Evolutionary conservation across 2,113 vertebrate genomes (phyloP).

Genomic region (Cephalopholis sonnerati): DNA sequence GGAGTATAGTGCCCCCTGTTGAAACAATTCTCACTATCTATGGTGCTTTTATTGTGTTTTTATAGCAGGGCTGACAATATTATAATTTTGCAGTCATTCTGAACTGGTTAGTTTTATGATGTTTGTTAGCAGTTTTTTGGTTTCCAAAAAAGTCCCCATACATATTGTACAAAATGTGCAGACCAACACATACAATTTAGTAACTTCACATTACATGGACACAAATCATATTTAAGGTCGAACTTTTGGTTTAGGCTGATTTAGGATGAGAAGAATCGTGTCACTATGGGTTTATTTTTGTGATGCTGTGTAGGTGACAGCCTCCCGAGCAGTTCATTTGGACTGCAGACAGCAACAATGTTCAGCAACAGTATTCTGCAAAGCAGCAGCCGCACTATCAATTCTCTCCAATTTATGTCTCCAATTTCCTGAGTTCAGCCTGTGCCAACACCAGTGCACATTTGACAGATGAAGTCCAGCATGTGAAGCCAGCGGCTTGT

Average conservation of each 20-base stretch:
- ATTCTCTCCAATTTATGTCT: slow-evolving; percentile 80
- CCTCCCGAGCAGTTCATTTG: slow-evolving; percentile 64
- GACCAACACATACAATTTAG: neutral
- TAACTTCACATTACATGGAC: slow-evolving; percentile 24
- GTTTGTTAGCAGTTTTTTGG: neutral
- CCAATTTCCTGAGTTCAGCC: slow-evolving; percentile 63
- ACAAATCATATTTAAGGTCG: slow-evolving; percentile 27
- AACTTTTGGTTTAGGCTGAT: slow-evolving; percentile 4
- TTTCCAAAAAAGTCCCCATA: neutral
- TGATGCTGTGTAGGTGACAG: slow-evolving; percentile 44
- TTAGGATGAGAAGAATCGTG: slow-evolving; percentile 20
- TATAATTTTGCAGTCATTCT: neutral
- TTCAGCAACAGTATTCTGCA: slow-evolving; percentile 66
- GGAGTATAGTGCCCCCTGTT: neutral
- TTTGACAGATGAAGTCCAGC: slow-evolving; percentile 74
- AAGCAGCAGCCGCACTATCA: slow-evolving; percentile 66
- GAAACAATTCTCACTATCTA: neutral
- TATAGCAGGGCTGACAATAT: neutral
- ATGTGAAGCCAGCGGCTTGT: slow-evolving; percentile 63
- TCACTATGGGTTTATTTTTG: slow-evolving; percentile 49
- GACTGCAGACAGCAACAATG: slow-evolving; percentile 68
- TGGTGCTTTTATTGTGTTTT: neutral
- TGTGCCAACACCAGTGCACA: slow-evolving; percentile 57
- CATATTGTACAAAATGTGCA: neutral
- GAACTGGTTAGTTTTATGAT: neutral